These are phyloP conservation scores for Deroplatys truncata DNA, from an alignment of 2,888 invertebrate genomes.

Conservation along the genomic window DNA sequence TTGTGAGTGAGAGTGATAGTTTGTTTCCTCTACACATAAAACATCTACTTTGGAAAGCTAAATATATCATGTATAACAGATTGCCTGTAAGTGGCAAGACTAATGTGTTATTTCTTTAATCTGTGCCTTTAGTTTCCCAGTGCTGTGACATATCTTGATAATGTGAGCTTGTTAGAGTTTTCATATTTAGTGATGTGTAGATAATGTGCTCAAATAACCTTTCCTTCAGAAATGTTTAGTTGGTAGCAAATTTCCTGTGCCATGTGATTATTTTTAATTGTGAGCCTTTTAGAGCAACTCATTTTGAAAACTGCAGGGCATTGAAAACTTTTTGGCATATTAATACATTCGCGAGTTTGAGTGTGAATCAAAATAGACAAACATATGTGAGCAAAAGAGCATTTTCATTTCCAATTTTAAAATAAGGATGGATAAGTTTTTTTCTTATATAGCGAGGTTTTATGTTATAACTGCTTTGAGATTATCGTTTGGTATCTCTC, in stretches of 20 bases:
- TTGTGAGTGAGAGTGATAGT: not conserved
- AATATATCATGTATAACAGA: not conserved
- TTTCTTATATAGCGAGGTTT: constrained; percentile 5
- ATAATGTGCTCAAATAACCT: not conserved
- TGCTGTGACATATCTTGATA: not conserved
- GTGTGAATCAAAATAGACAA: not conserved
- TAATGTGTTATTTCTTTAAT: constrained; percentile 1
- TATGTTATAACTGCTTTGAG: constrained; percentile 9
- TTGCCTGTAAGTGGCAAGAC: not conserved
- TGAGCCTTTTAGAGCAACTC: not conserved
- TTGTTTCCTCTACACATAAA: not conserved
- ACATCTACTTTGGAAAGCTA: not conserved
- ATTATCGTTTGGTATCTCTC: constrained; percentile 3
- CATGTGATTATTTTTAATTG: not conserved
- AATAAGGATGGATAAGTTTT: constrained; percentile 7
- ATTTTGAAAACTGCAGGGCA: constrained; percentile 5
- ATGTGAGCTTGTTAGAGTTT: not conserved
- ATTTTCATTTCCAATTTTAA: constrained; percentile 11
- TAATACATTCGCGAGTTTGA: not conserved
- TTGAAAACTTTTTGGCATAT: not conserved
- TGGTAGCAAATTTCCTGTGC: not conserved
- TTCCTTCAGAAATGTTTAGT: constrained; percentile 3
- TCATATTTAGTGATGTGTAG: not conserved
- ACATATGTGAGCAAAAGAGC: constrained; percentile 15
- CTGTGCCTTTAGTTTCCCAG: not conserved